Percentiles rank a stretch among this genome's conserved stretches.
Conservation (phyloP, 2,888 invertebrate genomes). For the Scaptomyza tumidula region DNA sequence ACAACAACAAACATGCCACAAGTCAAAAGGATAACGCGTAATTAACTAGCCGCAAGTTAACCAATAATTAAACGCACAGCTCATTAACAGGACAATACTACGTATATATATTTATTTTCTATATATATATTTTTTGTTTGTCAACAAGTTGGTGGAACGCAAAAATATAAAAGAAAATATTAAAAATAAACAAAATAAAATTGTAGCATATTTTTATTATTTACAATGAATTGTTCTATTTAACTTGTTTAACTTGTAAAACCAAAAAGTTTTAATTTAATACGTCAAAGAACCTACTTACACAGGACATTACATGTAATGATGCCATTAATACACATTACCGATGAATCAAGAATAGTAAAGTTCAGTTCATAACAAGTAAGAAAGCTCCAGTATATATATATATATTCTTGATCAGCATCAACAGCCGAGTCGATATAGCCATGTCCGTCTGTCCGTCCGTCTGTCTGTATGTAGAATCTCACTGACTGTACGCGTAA, state of each 20-base stretch:
- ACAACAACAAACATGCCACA: not conserved
- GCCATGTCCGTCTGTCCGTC: too few species aligned
- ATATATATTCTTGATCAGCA: too few species aligned
- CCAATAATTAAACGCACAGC: conserved; percentile 72
- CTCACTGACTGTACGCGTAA: too few species aligned
- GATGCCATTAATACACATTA: not conserved
- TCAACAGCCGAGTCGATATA: too few species aligned
- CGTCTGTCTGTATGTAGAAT: too few species aligned
- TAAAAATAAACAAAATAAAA: too few species aligned
- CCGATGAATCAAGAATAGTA: not conserved
- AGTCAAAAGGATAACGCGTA: conserved; percentile 49
- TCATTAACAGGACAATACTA: conserved; percentile 37
- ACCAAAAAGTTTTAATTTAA: not conserved
- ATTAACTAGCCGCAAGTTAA: conserved; percentile 74
- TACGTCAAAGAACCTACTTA: not conserved
- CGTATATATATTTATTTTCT: not conserved
- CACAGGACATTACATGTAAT: not conserved
- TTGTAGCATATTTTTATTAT: too few species aligned
- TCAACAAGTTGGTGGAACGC: not conserved
- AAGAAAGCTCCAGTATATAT: too few species aligned
- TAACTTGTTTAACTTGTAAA: not conserved
- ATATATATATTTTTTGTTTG: not conserved
- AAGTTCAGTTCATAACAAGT: not conserved
- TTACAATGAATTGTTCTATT: too few species aligned
- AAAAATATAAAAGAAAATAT: too few species aligned